Conservation (phyloP, 2,797 vertebrate genomes). For the Dipus sagitta region DNA sequence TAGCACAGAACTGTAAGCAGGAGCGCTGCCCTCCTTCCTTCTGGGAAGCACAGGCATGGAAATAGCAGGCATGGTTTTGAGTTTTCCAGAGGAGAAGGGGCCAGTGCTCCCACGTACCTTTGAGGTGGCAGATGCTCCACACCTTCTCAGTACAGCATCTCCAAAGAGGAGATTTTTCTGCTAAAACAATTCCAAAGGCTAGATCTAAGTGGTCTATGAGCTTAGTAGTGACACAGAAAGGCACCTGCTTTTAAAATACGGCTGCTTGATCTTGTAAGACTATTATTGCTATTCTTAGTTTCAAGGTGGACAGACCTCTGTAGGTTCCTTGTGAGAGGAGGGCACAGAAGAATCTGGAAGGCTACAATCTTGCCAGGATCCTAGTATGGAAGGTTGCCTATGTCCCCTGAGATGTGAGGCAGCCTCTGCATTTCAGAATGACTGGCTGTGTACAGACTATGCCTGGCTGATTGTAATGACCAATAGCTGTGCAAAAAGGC, state of each 20-base stretch:
- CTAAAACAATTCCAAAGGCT: not conserved
- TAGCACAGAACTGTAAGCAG: rapidly evolving
- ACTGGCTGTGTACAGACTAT: rapidly evolving
- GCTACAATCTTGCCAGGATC: not conserved
- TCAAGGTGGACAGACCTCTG: not conserved
- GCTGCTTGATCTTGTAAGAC: not conserved
- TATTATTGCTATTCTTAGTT: not conserved
- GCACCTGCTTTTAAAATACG: not conserved
- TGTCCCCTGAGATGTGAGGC: not conserved
- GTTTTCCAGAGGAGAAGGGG: not conserved
- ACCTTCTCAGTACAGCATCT: not conserved
- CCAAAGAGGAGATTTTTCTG: not conserved
- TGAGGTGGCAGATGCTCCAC: not conserved
- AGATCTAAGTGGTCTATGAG: not conserved
- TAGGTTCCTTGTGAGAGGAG: not conserved
- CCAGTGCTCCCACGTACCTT: not conserved
- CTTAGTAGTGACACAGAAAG: not conserved
- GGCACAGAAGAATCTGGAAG: not conserved
- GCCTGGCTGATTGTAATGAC: not conserved
- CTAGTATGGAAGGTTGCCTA: not conserved
- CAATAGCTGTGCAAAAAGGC: not conserved
- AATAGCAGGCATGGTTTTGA: not conserved
- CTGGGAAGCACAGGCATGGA: not conserved
- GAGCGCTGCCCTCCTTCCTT: not conserved
- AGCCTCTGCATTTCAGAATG: not conserved